A percentile compares a stretch with the other conserved stretches of the same genome.
These are phyloP conservation scores for Enteromius thamalakanensis DNA, from an alignment of 2,797 vertebrate species.

Conservation along the genomic window DNA sequence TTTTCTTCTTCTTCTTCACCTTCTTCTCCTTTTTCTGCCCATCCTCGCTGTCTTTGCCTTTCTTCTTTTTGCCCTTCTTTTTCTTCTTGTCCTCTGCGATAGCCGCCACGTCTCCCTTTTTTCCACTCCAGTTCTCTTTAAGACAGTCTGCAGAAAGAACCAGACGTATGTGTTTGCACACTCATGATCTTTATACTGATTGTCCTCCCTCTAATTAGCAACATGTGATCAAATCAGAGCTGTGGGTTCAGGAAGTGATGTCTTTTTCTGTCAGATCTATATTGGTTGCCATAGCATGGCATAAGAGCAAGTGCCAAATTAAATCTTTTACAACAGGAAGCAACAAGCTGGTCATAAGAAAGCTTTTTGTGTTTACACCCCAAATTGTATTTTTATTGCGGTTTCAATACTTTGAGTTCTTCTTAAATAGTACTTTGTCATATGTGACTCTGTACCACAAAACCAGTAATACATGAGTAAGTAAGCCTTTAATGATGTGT, in stretches of 20 bases:
- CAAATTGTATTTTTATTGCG: neutral
- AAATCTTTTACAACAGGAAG: neutral
- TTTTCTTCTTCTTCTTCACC: conserved; percentile 76
- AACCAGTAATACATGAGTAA: too few relatives aligned
- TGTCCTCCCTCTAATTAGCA: neutral
- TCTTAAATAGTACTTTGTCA: neutral
- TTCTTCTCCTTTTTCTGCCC: conserved; percentile 73
- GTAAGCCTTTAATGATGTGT: too few relatives aligned
- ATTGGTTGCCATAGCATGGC: conserved; percentile 29
- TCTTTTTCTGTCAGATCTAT: conserved; percentile 18
- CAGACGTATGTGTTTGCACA: neutral
- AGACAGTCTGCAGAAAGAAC: conserved; percentile 82
- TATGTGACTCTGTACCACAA: neutral
- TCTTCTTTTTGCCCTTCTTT: conserved; percentile 79
- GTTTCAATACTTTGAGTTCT: neutral
- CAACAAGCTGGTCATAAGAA: neutral
- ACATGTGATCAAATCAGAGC: conserved; percentile 13
- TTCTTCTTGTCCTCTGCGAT: conserved; percentile 80
- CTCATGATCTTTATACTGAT: neutral
- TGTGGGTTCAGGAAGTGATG: neutral
- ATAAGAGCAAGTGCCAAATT: neutral
- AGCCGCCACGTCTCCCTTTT: conserved; percentile 83
- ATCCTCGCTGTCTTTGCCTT: conserved; percentile 52
- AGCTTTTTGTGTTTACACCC: neutral
- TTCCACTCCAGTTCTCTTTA: conserved; percentile 80